phyloP scores from a whole-genome alignment of 1,140 invertebrate genomes.

The Triops longicaudatus region DNA sequence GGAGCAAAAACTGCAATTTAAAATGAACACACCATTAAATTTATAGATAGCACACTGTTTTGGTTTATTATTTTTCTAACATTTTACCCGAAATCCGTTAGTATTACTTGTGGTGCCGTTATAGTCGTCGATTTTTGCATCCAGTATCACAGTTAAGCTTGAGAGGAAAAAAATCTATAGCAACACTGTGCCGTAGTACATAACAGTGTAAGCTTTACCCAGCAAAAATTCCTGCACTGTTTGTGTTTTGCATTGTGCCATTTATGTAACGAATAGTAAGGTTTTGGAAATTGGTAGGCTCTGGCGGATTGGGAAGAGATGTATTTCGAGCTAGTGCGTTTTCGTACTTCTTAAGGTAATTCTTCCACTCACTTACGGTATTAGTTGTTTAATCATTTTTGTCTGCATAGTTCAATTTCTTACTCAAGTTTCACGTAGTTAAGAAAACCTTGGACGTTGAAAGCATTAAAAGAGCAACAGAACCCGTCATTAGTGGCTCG shows the following conservation, averaged over 20 bases:
- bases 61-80: too few species aligned
- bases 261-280: not conserved
- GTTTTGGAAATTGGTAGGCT: not conserved
- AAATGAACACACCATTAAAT: too few species aligned
- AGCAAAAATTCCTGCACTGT: not conserved
- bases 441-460: not conserved
- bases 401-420: not conserved
- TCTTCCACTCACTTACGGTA: not conserved
- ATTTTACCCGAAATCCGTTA: slow-evolving; percentile 22
- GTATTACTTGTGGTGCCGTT: slow-evolving; percentile 20
- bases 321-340: not conserved
- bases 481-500: slow-evolving; percentile 24
- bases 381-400: not conserved
- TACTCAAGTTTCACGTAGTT: not conserved
- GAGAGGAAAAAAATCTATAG: not conserved
- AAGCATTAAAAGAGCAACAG: slow-evolving; percentile 28
- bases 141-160: not conserved
- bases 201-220: not conserved
- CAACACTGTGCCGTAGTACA: not conserved
- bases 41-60: too few species aligned
- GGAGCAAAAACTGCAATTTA: slow-evolving; percentile 35
- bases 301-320: not conserved
- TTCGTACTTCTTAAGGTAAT: not conserved
- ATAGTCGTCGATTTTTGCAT: slow-evolving; percentile 22
- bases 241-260: not conserved